phyloP scores from a whole-genome alignment of 2,888 invertebrate genomes.

The Helicoverpa assulta region DNA sequence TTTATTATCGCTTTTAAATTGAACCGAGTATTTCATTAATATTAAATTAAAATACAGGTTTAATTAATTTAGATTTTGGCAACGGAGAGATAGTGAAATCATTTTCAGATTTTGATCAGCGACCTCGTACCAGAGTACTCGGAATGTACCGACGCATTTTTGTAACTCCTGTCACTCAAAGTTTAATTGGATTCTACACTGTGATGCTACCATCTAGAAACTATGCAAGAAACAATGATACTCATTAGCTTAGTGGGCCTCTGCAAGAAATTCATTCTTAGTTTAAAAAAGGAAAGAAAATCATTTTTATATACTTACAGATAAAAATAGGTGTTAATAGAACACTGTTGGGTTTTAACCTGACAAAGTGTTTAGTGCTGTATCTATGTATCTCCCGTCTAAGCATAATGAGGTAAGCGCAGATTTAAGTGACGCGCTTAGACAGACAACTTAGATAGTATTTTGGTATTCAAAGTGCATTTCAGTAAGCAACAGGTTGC shows the following conservation, averaged over 20 bases:
- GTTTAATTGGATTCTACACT: too few species aligned
- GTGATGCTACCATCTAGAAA: background rate
- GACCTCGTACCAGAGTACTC: background rate
- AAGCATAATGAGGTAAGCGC: constrained; percentile 35
- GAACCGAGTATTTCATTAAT: constrained; percentile 5
- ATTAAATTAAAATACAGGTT: constrained; percentile 8
- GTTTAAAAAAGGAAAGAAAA: constrained; percentile 4
- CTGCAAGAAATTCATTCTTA: background rate
- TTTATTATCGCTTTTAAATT: constrained; percentile 35
- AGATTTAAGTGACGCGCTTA: constrained; percentile 25
- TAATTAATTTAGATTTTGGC: constrained; percentile 18
- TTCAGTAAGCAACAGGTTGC: constrained; percentile 24
- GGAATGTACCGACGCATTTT: too few species aligned
- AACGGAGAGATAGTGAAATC: background rate
- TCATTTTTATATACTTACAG: background rate
- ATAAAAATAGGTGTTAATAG: constrained; percentile 26
- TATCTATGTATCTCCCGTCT: constrained; percentile 49
- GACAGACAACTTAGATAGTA: constrained; percentile 27
- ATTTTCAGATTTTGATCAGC: constrained; percentile 12
- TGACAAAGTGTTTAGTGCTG: constrained; percentile 15
- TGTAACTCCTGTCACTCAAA: too few species aligned
- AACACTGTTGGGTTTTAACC: constrained; percentile 32
- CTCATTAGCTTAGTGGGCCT: background rate
- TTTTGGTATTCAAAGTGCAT: constrained; percentile 47
- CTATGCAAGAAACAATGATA: background rate